Evolutionary conservation across 2,888 invertebrate species (phyloP), one percentile per base, ranked within the genome.

Genomic region (Bedellia somnulentella): DNA sequence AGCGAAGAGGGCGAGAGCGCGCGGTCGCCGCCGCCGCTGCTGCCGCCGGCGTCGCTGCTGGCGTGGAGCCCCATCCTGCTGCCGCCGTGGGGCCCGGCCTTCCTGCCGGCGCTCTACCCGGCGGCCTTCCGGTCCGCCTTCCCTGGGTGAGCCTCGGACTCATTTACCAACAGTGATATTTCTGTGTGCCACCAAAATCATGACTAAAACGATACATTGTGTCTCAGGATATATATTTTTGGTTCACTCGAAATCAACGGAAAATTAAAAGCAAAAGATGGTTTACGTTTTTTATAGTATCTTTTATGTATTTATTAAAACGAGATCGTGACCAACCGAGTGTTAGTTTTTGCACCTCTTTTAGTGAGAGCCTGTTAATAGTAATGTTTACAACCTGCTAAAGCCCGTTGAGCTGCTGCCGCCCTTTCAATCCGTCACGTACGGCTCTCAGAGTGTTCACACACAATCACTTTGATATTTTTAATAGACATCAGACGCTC

Each of bases 11-110:
- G 67, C 38, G 66, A 61, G 42, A 57, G 57, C 39, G 58, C 57
- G 51, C 66, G 64, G 39, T 58, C 66, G 37, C 53, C 61, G 44
- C 64, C 57, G 54, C 70, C 71, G 37, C 52, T 47, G 48, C 57
- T 70, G 48, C 80, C 79, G 37, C 77, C 79, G 32, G 77, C 81
- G n/a, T 83, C 86, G 33, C 76, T 87, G 52, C 60, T 87, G 52
- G 84, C 85, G 11, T 87, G 86, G 87, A 85, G 86, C 47, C 87
- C 87, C 25, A 82, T 86, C 37, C 59, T 87, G 47, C 63, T 88
- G 56, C 85, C 85, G 43, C 86, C 86, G 13, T 87, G 87, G 86
- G 85, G 83, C 31, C 85, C 85, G 42, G 85, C 86, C 22, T 75
- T 86, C 37, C 50, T 86, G 42, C 85, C 86, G 38, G 83, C 85